Conservation (phyloP, 2,113 vertebrate species). For the Muntiacus reevesi region DNA sequence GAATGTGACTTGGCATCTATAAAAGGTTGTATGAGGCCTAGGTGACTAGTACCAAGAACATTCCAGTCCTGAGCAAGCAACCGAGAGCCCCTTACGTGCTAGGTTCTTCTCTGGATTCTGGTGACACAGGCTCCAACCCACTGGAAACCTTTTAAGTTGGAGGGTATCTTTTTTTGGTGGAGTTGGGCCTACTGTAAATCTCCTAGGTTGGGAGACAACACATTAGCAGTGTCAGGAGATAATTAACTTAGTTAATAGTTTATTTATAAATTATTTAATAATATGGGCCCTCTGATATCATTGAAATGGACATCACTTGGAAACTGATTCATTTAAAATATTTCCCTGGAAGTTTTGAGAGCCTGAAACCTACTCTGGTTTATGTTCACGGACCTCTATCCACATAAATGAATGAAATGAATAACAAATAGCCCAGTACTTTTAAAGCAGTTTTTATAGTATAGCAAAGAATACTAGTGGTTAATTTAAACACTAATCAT, state of each 20-base stretch:
- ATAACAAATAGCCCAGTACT: background rate
- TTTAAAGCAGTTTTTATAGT: background rate
- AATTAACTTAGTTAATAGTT: conserved; percentile 18
- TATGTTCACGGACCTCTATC: background rate
- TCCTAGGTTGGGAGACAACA: conserved; percentile 5
- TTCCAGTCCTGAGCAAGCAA: background rate
- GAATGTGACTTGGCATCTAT: conserved; percentile 32
- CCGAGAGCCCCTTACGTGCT: background rate
- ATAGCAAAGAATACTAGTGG: background rate
- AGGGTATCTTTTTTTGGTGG: background rate
- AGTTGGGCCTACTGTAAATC: background rate
- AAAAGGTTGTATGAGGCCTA: background rate
- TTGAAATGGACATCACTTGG: background rate
- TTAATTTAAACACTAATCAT: background rate
- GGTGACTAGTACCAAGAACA: background rate
- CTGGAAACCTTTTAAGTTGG: background rate
- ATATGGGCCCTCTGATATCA: background rate
- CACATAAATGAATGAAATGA: background rate
- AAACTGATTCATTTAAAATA: background rate
- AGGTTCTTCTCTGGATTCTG: background rate
- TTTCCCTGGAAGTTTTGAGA: conserved; percentile 40
- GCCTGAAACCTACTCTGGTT: conserved; percentile 5
- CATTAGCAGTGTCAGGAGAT: background rate
- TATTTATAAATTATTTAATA: conserved; percentile 1
- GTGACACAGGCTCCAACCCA: background rate